Percentiles rank a stretch among this genome's conserved stretches.
Evolutionary conservation across 2,888 invertebrate genomes (phyloP).

Genomic region (Geotrupes spiniger): DNA sequence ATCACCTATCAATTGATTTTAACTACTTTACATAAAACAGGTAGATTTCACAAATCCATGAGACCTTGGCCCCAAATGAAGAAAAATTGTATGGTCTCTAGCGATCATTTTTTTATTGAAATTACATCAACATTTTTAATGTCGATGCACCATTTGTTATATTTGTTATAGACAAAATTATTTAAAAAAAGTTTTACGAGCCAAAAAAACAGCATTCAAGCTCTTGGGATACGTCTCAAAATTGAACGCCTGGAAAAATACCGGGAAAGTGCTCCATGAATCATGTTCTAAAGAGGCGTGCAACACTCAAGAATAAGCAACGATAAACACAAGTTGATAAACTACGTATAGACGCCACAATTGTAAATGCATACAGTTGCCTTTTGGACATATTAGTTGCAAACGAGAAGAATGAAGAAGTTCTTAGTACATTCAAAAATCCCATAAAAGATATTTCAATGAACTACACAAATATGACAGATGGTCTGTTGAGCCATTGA

Average conservation of each 20-base stretch:
- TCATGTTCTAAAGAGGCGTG: constrained; percentile 60
- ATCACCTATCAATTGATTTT: constrained; percentile 73
- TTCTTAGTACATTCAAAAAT: constrained; percentile 52
- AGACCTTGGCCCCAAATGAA: constrained; percentile 81
- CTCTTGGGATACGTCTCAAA: constrained; percentile 50
- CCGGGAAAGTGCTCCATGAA: constrained; percentile 53
- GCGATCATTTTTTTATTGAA: constrained; percentile 63
- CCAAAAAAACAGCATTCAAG: constrained; percentile 23
- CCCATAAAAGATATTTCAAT: constrained; percentile 53
- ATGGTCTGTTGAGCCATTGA: too few relatives aligned
- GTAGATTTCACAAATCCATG: constrained; percentile 72
- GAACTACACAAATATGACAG: constrained; percentile 60
- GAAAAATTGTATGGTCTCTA: constrained; percentile 74
- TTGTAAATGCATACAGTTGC: constrained; percentile 59
- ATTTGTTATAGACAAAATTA: constrained; percentile 36
- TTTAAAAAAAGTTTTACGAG: constrained; percentile 2
- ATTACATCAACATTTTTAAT: constrained; percentile 67
- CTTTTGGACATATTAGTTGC: constrained; percentile 54
- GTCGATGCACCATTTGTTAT: constrained; percentile 70
- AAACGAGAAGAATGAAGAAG: constrained; percentile 52
- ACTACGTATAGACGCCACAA: constrained; percentile 55
- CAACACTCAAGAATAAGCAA: constrained; percentile 53
- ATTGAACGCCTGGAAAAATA: constrained; percentile 53
- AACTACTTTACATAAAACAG: constrained; percentile 69
- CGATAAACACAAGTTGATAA: constrained; percentile 51